Evolutionary conservation across 2,113 vertebrate species (phyloP).

Genomic region (Otolemur garnettii): DNA sequence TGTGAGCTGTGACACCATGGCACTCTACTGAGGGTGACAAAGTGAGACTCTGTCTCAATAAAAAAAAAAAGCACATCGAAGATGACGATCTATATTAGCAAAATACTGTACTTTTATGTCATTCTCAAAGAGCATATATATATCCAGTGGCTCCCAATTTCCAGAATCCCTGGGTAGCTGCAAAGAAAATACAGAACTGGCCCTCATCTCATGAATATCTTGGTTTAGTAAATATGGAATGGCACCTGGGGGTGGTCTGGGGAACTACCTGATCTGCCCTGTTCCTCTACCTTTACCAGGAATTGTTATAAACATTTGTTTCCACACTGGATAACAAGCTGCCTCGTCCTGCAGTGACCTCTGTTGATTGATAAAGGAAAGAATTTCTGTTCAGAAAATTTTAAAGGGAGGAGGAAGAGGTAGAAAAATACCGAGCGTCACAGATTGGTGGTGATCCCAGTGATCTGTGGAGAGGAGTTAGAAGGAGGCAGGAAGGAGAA

Average conservation of each 20-base stretch:
- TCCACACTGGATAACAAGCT: not conserved
- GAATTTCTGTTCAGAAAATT: not conserved
- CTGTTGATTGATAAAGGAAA: not conserved
- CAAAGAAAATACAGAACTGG: not conserved
- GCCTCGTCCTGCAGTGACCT: not conserved
- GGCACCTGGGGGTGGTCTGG: not conserved
- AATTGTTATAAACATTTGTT: no score
- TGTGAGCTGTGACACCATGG: no score
- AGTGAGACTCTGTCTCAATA: no score
- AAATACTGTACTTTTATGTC: not conserved
- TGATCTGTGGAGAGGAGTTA: not conserved
- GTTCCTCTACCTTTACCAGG: not conserved
- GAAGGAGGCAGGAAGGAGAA: not conserved
- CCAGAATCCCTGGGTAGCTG: not conserved
- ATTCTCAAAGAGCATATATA: not conserved
- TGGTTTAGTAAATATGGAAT: not conserved
- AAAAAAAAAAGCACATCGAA: not conserved
- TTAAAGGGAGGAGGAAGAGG: not conserved
- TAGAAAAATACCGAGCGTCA: not conserved
- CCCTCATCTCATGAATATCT: not conserved
- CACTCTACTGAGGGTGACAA: no score
- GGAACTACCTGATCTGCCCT: not conserved
- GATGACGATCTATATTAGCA: not conserved
- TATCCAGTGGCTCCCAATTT: not conserved
- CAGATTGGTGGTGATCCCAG: accelerated